Evolutionary conservation across 1,140 invertebrate genomes (phyloP).

Genomic region (Aphaenogaster ashmeadi): DNA sequence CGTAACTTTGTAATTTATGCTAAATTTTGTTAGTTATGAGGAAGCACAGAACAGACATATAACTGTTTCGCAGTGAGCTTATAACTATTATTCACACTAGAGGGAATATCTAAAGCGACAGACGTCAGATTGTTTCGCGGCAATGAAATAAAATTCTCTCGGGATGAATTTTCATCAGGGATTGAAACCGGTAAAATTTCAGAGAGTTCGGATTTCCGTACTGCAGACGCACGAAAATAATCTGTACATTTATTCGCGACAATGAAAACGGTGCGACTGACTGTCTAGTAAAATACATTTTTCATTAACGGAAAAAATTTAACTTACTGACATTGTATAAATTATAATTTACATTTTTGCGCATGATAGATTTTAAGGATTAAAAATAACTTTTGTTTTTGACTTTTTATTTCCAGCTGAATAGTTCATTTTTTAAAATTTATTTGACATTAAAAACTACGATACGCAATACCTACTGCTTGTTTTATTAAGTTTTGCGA

Average conservation of each 20-base stretch:
- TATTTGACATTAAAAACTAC: neutral
- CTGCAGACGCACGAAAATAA: conserved; percentile 19
- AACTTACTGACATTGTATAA: neutral
- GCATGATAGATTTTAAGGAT: neutral
- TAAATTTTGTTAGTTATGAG: conserved; percentile 14
- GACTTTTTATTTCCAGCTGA: neutral
- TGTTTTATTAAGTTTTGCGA: conserved; percentile 26
- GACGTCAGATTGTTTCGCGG: conserved; percentile 35
- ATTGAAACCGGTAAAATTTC: conserved; percentile 48
- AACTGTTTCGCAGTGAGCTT: conserved; percentile 28
- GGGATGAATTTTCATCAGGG: conserved; percentile 43
- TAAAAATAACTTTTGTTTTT: neutral
- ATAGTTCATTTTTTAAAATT: neutral
- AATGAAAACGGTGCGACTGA: neutral
- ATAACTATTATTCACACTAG: conserved; percentile 3
- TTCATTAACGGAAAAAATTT: conserved; percentile 18
- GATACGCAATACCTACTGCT: neutral
- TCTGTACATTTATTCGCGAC: conserved; percentile 29
- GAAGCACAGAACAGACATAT: neutral
- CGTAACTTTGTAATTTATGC: conserved; percentile 11
- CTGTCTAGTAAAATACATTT: conserved; percentile 27
- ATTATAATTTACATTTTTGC: neutral
- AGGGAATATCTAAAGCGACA: conserved; percentile 23
- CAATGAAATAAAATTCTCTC: conserved; percentile 52
- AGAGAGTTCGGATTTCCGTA: conserved; percentile 36